Evolutionary conservation across 2,113 vertebrate species (phyloP), one percentile per base, ranked within the genome.

Genomic region (Sula dactylatra): DNA sequence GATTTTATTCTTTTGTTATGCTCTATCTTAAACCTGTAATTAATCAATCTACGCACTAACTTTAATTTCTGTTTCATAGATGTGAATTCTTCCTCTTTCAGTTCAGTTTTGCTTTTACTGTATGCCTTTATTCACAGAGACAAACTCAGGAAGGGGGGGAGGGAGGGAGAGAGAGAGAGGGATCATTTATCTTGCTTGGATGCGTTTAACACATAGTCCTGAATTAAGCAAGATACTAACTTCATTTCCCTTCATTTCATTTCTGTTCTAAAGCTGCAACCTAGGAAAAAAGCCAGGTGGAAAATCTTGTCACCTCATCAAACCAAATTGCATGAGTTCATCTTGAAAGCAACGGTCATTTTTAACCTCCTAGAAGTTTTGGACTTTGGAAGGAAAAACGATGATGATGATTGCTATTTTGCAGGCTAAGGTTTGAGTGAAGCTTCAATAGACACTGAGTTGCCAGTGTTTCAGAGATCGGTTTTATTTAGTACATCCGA

Each of bases 401-500:
- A 70, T 83, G 21, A 54, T 70, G 45, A 54, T 91, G 76, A 52
- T 88, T 93, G 44, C 36, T 94, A 59, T 82, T 92, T 61, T 7
- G 0, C 5, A 52, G 38, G 38, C 38, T 84, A 73, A 36, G 49
- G 25, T 83, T 92, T 92, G 90, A 83, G 50, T 25, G 6, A 93
- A 82, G 80, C 82, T 97, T 89, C 92, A 80, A 31, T 24, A 97
- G 94, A 81, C 67, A 86, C 44, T 0, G 25, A 92, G 64, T 84
- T 91, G 73, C 91, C 54, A 94, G 62, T 10, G 12, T 88, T 96
- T 82, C 87, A 78, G 88, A 84, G 73, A 94, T 83, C 4, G 27
- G 85, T 95, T 96, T 97, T 96, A 95, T 97, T 97, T 97, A 97
- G 97, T 96, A 94, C 96, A 95, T 94, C 95, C 40, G 49, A 97